These are phyloP conservation scores for Halictus quadricinctus DNA, from an alignment of 2,888 invertebrate species.

Conservation along the genomic window DNA sequence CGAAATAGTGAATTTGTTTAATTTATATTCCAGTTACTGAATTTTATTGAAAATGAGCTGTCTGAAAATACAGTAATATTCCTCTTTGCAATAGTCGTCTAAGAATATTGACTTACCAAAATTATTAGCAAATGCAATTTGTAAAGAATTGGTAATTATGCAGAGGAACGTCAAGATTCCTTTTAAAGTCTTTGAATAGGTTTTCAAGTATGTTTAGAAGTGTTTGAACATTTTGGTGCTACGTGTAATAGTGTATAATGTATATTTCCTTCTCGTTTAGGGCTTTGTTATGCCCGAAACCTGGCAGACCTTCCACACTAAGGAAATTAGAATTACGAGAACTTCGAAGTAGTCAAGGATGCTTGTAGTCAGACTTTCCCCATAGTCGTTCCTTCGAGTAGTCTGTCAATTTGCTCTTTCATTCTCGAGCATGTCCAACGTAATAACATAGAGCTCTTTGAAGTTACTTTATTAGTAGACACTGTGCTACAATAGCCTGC, in stretches of 20 bases:
- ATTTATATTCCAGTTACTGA: neutral
- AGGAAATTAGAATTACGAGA: neutral
- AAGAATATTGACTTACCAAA: neutral
- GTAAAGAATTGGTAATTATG: too few relatives aligned
- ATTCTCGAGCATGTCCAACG: neutral
- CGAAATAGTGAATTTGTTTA: neutral
- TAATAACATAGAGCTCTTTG: neutral
- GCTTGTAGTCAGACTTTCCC: neutral
- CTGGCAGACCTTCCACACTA: neutral
- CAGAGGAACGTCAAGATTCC: too few relatives aligned
- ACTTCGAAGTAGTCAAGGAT: slow-evolving; percentile 8
- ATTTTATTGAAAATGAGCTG: neutral
- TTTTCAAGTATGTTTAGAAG: too few relatives aligned
- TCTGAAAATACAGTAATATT: neutral
- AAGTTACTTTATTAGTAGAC: neutral
- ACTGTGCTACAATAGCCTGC: neutral
- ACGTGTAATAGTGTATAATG: neutral
- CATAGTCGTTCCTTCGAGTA: neutral
- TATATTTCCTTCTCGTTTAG: neutral
- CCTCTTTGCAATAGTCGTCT: neutral
- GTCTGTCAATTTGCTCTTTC: slow-evolving; percentile 12
- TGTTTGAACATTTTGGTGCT: too few relatives aligned
- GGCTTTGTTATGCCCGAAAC: neutral
- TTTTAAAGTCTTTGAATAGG: too few relatives aligned
- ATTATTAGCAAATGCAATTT: neutral